Percentiles rank a stretch among this genome's conserved stretches.
Conservation (phyloP, 2,888 invertebrate species). For the Allophyes oxyacanthae region DNA sequence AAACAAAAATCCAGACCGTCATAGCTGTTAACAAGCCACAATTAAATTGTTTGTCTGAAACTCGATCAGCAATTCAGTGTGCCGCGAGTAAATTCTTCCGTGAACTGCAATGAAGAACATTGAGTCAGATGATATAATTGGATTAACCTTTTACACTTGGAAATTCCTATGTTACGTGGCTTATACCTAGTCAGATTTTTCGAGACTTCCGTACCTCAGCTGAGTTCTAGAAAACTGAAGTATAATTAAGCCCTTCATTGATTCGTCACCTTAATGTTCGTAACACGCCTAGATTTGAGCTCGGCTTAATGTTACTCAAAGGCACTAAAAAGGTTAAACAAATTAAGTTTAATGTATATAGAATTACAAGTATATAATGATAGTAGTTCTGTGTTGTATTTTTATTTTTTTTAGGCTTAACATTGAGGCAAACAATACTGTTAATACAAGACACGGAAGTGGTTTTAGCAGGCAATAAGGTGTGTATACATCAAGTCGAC, state of each 20-base stretch:
- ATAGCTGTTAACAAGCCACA: constrained; percentile 34
- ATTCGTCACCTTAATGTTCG: constrained; percentile 16
- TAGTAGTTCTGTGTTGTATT: too few relatives aligned
- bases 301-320: too few relatives aligned
- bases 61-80: constrained; percentile 55
- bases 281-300: too few relatives aligned
- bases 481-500: constrained; percentile 67
- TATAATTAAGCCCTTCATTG: constrained; percentile 36
- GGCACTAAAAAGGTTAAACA: too few relatives aligned
- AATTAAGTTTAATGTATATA: too few relatives aligned
- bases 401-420: too few relatives aligned
- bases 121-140: constrained; percentile 76
- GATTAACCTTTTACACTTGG: constrained; percentile 59
- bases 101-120: constrained; percentile 71
- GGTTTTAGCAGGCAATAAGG: constrained; percentile 54
- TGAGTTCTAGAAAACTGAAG: constrained; percentile 46
- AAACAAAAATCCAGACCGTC: constrained; percentile 10
- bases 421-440: too few relatives aligned
- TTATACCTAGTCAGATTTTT: constrained; percentile 49
- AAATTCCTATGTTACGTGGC: constrained; percentile 49
- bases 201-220: constrained; percentile 20
- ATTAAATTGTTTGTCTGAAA: constrained; percentile 67
- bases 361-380: too few relatives aligned
- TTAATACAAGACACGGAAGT: constrained; percentile 9
- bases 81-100: constrained; percentile 69